Base-by-base conservation (phyloP, 1,140 invertebrate genomes). In the Microplitis demolitor region DNA sequence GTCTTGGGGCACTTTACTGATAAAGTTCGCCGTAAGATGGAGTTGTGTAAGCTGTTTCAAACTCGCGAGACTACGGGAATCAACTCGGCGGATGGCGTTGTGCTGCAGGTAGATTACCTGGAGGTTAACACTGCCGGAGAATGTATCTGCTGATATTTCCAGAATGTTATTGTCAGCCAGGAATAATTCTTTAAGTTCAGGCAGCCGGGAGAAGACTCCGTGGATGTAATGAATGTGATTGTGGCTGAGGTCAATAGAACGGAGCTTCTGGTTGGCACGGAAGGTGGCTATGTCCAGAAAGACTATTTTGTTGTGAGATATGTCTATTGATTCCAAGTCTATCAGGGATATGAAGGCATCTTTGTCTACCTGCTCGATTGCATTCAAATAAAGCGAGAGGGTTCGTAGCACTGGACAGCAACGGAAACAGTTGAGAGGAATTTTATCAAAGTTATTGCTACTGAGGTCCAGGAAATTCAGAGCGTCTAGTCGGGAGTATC, bases 91-190 rank as follows among this genome's bases (percentile, higher is more conserved):
- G 39, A 97, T 93, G 4, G 95, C 93, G 83, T 97, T 97, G 74
- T 95, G 92, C 80, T 96, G 94, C 58, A 97, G 85, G 84, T 97
- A 95, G 50, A 97, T 91, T 14, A 97, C 94, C 2, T 92, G 91
- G 14, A 97, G 87, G 62, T 91, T 91, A 0, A 89, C 83, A 4
- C 93, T 94, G 71, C 94, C 94, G 3, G 89, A 88, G 82, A 97
- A 97, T 8, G 94, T 92, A 74, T 95, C 92, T 3, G 91, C 90
- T 0, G 93, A 91, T 74, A 97, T 90, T 83, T 96, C 94, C 1
- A 96, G 84, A 61, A 97, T 94, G 82, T 97, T 97, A 81, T 97
- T 97, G 82, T 96, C 94, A 0, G 94, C 93, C n/a, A 97, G 86
- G 82, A 96, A 96, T 16, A 97, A 86, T 80, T 94, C 93, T 39